phyloP scores from a whole-genome alignment of 2,113 vertebrate genomes.

The Jaculus jaculus region DNA sequence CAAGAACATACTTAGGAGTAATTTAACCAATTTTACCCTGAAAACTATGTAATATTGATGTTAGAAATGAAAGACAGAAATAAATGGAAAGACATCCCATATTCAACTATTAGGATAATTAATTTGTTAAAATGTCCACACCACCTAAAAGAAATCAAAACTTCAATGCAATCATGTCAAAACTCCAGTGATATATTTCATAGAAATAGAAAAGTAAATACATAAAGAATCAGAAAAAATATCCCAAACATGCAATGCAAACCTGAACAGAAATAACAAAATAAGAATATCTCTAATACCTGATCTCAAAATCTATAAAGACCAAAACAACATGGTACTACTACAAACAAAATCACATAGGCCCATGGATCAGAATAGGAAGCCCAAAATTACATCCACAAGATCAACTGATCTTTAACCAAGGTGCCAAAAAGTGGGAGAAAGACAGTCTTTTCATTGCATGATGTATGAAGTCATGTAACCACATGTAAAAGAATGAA shows the following conservation, averaged over 20 bases:
- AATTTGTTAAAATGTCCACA: not conserved
- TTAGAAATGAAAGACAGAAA: not conserved
- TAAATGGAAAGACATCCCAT: not conserved
- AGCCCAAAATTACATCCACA: not conserved
- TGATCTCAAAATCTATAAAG: not conserved
- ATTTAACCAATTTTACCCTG: not conserved
- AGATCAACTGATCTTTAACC: not conserved
- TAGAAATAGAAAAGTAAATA: not conserved
- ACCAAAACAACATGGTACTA: not conserved
- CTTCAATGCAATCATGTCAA: not conserved
- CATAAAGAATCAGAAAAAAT: not conserved
- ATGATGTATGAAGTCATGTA: not conserved
- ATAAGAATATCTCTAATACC: not conserved
- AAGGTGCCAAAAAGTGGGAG: not conserved
- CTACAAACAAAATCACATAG: not conserved
- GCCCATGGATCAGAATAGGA: not conserved
- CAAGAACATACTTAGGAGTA: not conserved
- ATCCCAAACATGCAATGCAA: not conserved
- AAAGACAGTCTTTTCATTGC: not conserved
- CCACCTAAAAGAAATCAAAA: not conserved
- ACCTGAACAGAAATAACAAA: not conserved
- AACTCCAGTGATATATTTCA: not conserved
- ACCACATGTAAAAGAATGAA: not conserved
- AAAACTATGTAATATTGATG: not conserved
- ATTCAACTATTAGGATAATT: not conserved